These are phyloP conservation scores for Amphipyra berbera DNA, from an alignment of 2,888 invertebrate genomes.

Conservation along the genomic window DNA sequence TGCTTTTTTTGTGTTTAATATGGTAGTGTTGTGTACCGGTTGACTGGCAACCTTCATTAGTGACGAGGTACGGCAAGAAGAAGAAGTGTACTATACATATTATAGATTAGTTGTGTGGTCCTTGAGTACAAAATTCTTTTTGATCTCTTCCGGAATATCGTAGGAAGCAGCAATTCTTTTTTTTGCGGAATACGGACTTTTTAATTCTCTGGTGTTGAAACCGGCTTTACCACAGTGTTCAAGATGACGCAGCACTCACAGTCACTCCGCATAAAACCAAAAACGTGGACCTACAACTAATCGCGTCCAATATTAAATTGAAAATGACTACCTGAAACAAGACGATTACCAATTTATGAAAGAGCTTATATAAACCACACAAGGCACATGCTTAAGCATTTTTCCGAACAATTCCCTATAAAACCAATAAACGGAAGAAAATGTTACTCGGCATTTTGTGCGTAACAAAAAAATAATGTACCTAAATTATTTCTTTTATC, in stretches of 20 bases:
- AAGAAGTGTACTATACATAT: too few relatives aligned
- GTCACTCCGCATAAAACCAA: too few relatives aligned
- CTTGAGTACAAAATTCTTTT: slow-evolving; percentile 10
- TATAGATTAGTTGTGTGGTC: slow-evolving; percentile 15
- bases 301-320: background rate
- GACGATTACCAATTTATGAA: slow-evolving; percentile 21
- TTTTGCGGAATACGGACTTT: too few relatives aligned
- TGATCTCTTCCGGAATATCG: background rate
- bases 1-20: slow-evolving; percentile 13
- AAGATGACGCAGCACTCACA: too few relatives aligned
- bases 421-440: slow-evolving; percentile 52
- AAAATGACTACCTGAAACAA: slow-evolving; percentile 7
- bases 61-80: too few relatives aligned
- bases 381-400: slow-evolving; percentile 37
- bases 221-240: too few relatives aligned
- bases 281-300: background rate
- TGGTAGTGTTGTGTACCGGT: slow-evolving; percentile 2
- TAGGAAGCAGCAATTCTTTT: too few relatives aligned
- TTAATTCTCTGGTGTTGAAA: too few relatives aligned
- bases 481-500: slow-evolving; percentile 64
- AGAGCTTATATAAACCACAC: slow-evolving; percentile 24
- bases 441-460: slow-evolving; percentile 49
- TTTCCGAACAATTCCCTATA: slow-evolving; percentile 38
- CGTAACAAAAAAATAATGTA: slow-evolving; percentile 54
- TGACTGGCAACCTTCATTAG: background rate